These are phyloP conservation scores for Papilio polytes DNA, from an alignment of 1,140 invertebrate species.

Conservation along the genomic window DNA sequence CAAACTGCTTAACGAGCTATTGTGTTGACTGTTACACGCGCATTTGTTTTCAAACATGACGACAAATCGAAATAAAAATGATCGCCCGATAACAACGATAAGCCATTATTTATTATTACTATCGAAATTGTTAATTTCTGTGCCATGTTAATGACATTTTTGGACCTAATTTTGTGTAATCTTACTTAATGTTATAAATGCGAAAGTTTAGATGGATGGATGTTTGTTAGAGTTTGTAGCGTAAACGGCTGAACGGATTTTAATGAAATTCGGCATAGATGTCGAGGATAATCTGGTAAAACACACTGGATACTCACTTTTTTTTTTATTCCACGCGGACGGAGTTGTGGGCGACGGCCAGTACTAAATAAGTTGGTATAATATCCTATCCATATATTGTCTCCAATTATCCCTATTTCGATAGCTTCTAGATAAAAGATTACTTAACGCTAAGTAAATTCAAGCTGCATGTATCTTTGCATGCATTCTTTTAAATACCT, in stretches of 20 bases:
- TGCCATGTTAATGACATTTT: neutral
- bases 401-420: constrained; percentile 1
- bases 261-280: no score
- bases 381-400: neutral
- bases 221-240: no score
- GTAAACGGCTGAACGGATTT: no score
- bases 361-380: neutral
- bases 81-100: constrained; percentile 42
- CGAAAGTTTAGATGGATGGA: no score
- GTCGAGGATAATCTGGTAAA: no score
- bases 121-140: neutral
- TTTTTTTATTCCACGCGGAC: no score
- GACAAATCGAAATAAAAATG: constrained; percentile 37
- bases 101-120: constrained; percentile 24
- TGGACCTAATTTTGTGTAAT: neutral
- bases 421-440: constrained; percentile 7
- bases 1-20: constrained; percentile 40
- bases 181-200: no score
- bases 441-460: neutral
- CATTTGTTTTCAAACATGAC: constrained; percentile 44
- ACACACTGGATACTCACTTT: no score
- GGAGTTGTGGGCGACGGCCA: neutral
- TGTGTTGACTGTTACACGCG: constrained; percentile 37
- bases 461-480: constrained; percentile 2
- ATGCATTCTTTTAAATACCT: constrained; percentile 38